Conservation (phyloP, 2,797 vertebrate species). For the Florisuga fusca region DNA sequence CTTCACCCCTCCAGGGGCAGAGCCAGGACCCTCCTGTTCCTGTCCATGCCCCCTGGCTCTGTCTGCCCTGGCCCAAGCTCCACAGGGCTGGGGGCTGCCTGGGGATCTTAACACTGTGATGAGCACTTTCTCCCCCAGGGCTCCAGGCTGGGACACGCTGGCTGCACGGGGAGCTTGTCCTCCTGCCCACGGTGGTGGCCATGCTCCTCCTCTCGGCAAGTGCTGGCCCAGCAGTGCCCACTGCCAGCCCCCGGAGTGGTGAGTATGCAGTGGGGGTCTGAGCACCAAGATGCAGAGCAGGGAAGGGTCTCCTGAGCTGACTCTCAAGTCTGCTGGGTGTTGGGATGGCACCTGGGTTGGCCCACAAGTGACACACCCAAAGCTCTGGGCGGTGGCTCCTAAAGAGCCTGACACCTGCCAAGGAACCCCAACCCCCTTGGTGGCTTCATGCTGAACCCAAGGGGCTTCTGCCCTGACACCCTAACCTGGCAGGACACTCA, state of each 20-base stretch:
- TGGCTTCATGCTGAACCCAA: not conserved
- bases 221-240: not conserved
- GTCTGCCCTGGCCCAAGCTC: not conserved
- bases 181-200: not conserved
- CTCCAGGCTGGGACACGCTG: not conserved
- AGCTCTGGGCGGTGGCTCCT: not conserved
- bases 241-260: constrained; percentile 12
- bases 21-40: not conserved
- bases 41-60: not conserved
- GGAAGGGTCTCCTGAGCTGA: not conserved
- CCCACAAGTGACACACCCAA: not conserved
- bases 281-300: not conserved
- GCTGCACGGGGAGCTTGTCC: not conserved
- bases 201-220: not conserved
- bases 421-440: not conserved
- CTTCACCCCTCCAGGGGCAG: not conserved
- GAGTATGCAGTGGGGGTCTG: not conserved
- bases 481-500: not conserved
- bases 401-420: not conserved
- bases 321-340: not conserved
- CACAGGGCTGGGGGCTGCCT: not conserved
- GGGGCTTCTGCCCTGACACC: not conserved
- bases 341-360: not conserved
- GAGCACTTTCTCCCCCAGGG: constrained; percentile 6
- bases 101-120: not conserved